Base-by-base conservation (phyloP, 2,797 vertebrate genomes). In the Dryobates pubescens region DNA sequence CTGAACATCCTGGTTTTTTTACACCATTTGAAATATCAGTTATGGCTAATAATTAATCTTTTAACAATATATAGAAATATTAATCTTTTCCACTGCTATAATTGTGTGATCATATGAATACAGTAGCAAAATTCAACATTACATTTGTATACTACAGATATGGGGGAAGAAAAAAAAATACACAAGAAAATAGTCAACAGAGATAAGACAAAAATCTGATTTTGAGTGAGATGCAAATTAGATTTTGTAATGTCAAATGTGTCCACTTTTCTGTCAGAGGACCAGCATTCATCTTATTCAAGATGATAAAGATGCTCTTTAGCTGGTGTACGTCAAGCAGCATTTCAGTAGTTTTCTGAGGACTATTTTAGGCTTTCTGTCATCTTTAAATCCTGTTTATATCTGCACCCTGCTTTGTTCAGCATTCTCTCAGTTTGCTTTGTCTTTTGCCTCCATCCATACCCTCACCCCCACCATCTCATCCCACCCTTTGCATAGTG, bases 101-200 rank as follows among this genome's bases (percentile, higher is more conserved):
- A 14, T 77, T 86, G 20, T 36, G 17, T 49, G 10, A 49, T 47
- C 8, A 20, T 77, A 62, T 70, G 10, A 77, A 54, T 68, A 18
- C 2, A 22, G 14, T 16, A 70, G 3, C 20, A 63, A 81, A 78
- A 76, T 38, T 62, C 30, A 80, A 65, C 2, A 49, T 56, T 24
- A 29, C 23, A 2, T 68, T 34, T 82, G 11, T 45, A 75, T 18
- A 56, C 13, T 56, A 26, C 5, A 56, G 17, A 57, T 2, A 45
- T n/a, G 4, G 16, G 41, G 41, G 41, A 43, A 43, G 13, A 4
- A 9, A 23, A 6, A 3, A 4, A 3, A 4, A 0, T n/a, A 2
- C 5, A 8, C 38, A 13, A 62, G 6, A 45, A 45, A 45, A 45
- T 18, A 38, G 38, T 38, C 38, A 38, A 17, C 6, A 76, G 3